phyloP scores from a whole-genome alignment of 2,797 vertebrate genomes.

The Danio aesculapii region DNA sequence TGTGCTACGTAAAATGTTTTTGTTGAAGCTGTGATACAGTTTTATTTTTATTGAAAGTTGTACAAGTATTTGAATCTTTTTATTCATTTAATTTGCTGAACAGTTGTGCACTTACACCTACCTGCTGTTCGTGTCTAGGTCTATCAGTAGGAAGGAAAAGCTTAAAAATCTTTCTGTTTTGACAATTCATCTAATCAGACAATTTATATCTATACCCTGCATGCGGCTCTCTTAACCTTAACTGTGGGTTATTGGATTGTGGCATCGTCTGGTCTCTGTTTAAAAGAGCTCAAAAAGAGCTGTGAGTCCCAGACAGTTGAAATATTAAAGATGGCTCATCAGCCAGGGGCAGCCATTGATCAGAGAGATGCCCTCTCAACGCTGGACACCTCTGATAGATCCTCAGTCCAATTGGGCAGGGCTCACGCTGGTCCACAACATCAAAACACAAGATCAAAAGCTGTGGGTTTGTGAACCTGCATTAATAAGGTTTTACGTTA shows the following conservation, averaged over 20 bases:
- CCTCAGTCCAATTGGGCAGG: slow-evolving; percentile 65
- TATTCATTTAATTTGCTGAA: not conserved
- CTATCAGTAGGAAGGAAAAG: not conserved
- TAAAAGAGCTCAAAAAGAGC: slow-evolving; percentile 12
- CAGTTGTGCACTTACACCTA: not conserved
- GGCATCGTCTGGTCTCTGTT: slow-evolving; percentile 23
- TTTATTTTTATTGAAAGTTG: no score
- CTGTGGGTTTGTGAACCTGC: slow-evolving; percentile 23
- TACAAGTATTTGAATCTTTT: no score
- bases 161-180: not conserved
- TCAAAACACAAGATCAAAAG: slow-evolving; percentile 65
- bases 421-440: slow-evolving; percentile 65
- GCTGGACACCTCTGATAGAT: slow-evolving; percentile 72
- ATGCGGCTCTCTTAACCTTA: not conserved
- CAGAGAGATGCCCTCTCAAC: slow-evolving; percentile 64
- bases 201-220: not conserved
- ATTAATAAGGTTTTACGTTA: slow-evolving; percentile 28
- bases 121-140: not conserved
- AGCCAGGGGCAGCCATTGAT: slow-evolving; percentile 65
- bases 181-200: slow-evolving; percentile 13
- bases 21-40: no score
- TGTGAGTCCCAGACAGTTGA: slow-evolving; percentile 41
- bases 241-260: slow-evolving; percentile 43
- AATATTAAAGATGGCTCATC: slow-evolving; percentile 69
- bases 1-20: no score